These are phyloP conservation scores for Tipula unca DNA, from an alignment of 2,888 invertebrate species.

Conservation along the genomic window DNA sequence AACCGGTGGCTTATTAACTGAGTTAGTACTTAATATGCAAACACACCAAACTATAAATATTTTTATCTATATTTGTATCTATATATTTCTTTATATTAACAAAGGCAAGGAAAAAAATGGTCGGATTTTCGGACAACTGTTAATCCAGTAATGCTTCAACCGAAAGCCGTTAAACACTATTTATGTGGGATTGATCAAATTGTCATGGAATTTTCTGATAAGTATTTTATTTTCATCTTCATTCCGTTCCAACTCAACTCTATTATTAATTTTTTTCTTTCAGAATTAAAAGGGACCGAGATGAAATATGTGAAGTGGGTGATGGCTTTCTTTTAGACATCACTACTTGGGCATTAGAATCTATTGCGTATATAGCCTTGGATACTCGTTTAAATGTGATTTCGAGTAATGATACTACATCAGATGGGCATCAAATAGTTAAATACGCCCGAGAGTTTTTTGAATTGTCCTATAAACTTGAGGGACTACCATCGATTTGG, in stretches of 20 bases:
- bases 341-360: slow-evolving; percentile 51
- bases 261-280: neutral
- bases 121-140: slow-evolving; percentile 55
- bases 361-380: slow-evolving; percentile 40
- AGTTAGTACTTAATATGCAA: too few relatives aligned
- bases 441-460: slow-evolving; percentile 22
- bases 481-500: slow-evolving; percentile 36
- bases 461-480: slow-evolving; percentile 27
- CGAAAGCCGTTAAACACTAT: slow-evolving; percentile 48
- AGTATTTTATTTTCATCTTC: neutral
- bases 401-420: slow-evolving; percentile 22
- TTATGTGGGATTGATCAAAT: slow-evolving; percentile 45
- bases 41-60: too few relatives aligned
- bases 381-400: slow-evolving; percentile 36
- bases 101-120: slow-evolving; percentile 60
- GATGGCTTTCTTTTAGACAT: slow-evolving; percentile 44
- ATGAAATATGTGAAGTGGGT: slow-evolving; percentile 37
- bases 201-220: slow-evolving; percentile 38
- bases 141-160: slow-evolving; percentile 57
- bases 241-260: too few relatives aligned
- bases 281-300: slow-evolving; percentile 36
- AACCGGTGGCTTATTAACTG: slow-evolving; percentile 29
- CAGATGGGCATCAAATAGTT: slow-evolving; percentile 18
- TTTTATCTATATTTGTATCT: too few relatives aligned
- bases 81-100: too few relatives aligned